Base-by-base conservation (phyloP, 2,797 vertebrate species). In the Sciaenops ocellatus region DNA sequence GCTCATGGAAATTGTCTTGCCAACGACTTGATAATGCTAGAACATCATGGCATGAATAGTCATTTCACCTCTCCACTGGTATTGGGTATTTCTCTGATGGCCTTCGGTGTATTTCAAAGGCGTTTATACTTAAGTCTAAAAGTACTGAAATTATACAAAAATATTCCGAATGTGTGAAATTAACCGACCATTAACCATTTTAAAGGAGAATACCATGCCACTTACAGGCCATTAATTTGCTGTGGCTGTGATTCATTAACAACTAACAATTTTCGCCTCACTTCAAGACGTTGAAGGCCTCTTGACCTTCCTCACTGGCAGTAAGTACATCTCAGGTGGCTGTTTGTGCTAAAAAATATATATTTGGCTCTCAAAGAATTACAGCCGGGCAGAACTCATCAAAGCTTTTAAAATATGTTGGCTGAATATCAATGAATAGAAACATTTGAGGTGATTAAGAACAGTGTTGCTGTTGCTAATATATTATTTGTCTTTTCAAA, bases 181-280 rank as follows among this genome's bases (percentile, higher is more conserved):
- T 8, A 62, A 24, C 24, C 38, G 44, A 46, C 2, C 2, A 4
- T 26, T 18, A 38, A 26, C 26, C 2, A 34, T 15, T 34, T 18
- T 54, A 26, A 60, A 84, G 46, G 5, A 63, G 55, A 51, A 55
- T 9, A 55, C 30, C 30, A 57, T 42, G 20, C 48, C 42, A 51
- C 46, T 66, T 17, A 26, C 42, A 70, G 6, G 28, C 73, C 26
- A 42, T 54, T 70, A 16, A 51, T 73, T 73, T 73, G 17, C 67
- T 20, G 30, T 6, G 30, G 51, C 46, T 76, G 56, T 64, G 60
- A 63, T 59, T 82, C 60, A 82, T 73, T 59, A 59, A 59, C 38
- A 59, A 59, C 38, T 69, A 44, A 15, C 28, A 30, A 13, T 54
- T 69, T 69, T 50, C 34, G 3, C 11, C 30, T 54, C 54, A 46